Evolutionary conservation across 2,888 invertebrate genomes (phyloP).

Genomic region (Dorcus hopei): DNA sequence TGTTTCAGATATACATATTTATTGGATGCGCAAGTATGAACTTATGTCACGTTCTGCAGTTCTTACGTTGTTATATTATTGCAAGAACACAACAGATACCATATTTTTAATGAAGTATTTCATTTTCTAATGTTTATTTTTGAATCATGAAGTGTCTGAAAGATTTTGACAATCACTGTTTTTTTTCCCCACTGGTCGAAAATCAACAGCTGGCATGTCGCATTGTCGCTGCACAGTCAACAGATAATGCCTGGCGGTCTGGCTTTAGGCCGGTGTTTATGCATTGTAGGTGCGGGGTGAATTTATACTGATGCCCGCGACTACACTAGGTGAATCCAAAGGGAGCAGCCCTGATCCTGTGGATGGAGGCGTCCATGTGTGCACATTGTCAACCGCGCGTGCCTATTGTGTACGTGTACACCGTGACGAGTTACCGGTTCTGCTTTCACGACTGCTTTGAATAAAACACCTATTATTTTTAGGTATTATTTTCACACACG

Average conservation of each 20-base stretch:
- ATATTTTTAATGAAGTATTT: too few relatives aligned
- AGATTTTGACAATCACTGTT: neutral
- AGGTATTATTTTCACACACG: conserved; percentile 17
- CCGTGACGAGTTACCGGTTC: conserved; percentile 9
- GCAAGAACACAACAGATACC: too few relatives aligned
- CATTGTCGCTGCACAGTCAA: conserved; percentile 14
- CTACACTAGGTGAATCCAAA: conserved; percentile 20
- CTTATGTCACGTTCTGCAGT: too few relatives aligned
- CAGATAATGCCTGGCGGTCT: conserved; percentile 15
- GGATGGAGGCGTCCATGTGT: conserved; percentile 46
- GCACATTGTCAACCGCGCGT: conserved; percentile 46
- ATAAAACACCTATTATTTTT: conserved; percentile 10
- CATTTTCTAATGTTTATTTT: too few relatives aligned
- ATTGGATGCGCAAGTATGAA: too few relatives aligned
- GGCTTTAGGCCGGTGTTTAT: conserved; percentile 20
- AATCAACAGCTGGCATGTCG: conserved; percentile 14
- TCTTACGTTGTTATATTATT: too few relatives aligned
- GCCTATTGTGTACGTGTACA: conserved; percentile 22
- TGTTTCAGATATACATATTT: too few relatives aligned
- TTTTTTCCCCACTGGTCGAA: neutral
- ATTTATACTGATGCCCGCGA: conserved; percentile 5
- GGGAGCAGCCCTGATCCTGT: conserved; percentile 35
- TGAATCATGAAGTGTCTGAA: too few relatives aligned
- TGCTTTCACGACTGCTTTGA: conserved; percentile 9
- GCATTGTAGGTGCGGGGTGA: conserved; percentile 13